Evolutionary conservation across 1,140 invertebrate species (phyloP), one percentile per base, ranked within the genome.

Genomic region (Zaprionus tsacasi): DNA sequence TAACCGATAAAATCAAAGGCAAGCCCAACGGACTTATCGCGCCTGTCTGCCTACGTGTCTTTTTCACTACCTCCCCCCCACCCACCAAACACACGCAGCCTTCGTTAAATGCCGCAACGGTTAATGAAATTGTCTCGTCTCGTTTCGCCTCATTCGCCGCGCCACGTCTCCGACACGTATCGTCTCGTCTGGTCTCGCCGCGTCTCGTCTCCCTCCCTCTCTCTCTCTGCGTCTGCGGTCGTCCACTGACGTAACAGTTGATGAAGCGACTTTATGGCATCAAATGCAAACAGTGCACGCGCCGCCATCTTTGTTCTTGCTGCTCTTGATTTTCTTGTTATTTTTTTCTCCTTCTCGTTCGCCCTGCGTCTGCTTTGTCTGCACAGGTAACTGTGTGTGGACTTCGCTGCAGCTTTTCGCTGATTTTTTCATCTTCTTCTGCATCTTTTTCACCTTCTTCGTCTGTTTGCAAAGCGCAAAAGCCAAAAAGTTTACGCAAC

Each of bases 61-160:
- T 1, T 55, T 7, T 4, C 33, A 0, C 15, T 52, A 30, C 12
- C 10, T 52, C 2, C 15, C 13, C 3, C 48, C 30, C 48, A 4
- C 25, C 36, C 40, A 5, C 5, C 21, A 30, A 1, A 30, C 21
- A 13, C 48, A 11, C 48, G 17, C 57, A 15, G 2, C n/a, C 15
- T 48, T 21, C 69, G 71, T 81, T 81, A 73, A 80, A 77, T 72
- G 55, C 61, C 59, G 50, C 73, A 63, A 67, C 45, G 61, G 73
- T 88, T 87, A 88, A 87, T 87, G 83, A 87, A 87, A 88, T 83
- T 80, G 78, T 88, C 80, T 79, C 59, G 63, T 43, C 64, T 61
- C n/a, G 21, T 15, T 52, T 48, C 17, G 27, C 7, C 45, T 50
- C 30, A 17, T 43, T 38, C 61, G 52, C 50, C 3, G 1, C 30